Evolutionary conservation across 2,888 invertebrate species (phyloP), one percentile per base, ranked within the genome.

Genomic region (Coelopa pilipes): DNA sequence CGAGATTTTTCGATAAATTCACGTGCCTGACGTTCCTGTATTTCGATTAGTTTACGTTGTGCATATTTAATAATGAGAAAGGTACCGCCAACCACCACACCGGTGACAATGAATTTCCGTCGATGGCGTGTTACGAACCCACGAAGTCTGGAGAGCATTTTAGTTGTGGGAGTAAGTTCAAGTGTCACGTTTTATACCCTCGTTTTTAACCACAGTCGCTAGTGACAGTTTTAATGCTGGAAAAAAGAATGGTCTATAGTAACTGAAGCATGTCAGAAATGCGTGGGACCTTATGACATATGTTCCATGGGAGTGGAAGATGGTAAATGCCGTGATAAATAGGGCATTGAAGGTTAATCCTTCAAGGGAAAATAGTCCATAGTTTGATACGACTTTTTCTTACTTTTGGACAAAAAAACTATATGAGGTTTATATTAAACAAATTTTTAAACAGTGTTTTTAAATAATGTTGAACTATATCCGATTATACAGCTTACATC

Each of bases 71-170:
- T 90, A n/a, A 94, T 86, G 66, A 94, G 88, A 76, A 93, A 89
- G 9, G 93, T 89, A 55, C 96, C 93, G 55, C 95, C 93, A 77
- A 96, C 88, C 17, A 96, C 86, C 9, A 93, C 90, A 76, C 96
- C 93, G 17, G 94, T 91, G 62, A 96, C 89, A 49, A 96, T 84
- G 80, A 97, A 93, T 89, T 97, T 97, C 83, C 93, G 92, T 79
- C 92, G 92, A 87, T 98, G 96, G 57, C 96, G 92, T 80, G 91
- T 91, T 74, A 96, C 85, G 86, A 96, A 95, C 80, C 91, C 91
- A 88, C 90, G 91, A 69, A 96, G 84, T 82, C 92, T 90, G 65
- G 93, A 91, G 85, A 96, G 92, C 92, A 96, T 94, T 78, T 78
- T 86, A 53, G 13, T 62, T 66, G 49, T 49, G 66, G 19, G 65